Base-by-base conservation (phyloP, 2,797 vertebrate species). In the Onychomys leucogaster region DNA sequence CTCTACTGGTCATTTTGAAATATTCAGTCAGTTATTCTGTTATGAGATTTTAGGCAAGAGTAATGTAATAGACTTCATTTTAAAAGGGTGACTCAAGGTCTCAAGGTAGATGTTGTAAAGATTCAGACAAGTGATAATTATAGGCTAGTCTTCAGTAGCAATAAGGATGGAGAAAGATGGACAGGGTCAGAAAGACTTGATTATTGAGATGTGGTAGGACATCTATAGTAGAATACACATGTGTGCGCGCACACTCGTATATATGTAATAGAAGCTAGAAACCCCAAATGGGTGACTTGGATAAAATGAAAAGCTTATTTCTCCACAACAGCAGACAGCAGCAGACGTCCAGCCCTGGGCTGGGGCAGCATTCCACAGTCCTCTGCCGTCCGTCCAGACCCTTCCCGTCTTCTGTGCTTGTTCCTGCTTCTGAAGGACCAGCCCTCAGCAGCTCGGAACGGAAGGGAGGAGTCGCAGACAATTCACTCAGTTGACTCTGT, bases 211-310 rank as follows among this genome's bases (percentile, higher is more conserved):
- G 34, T 73, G 34, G 8, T 89, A 43, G 59, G 61, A 65, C 83
- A 21, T 81, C 59, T 71, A 84, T 91, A 86, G 46, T 82, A 43
- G 52, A 92, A 55, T 13, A 16, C 52, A 55, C 49, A n/a, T n/a
- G n/a, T n/a, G n/a, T 46, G 46, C 46, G 46, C 46, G 8, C 46
- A 46, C 46, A 46, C 46, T 5, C 5, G 5, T 8, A 61, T 25
- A 23, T 25, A 27, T 27, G 14, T 71, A 76, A 91, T 13, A 83
- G 59, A 90, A 52, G 49, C 49, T 52, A 13, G 49, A 52, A 94
- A 97, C 37, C 37, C 37, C 59, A 91, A 90, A 84, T 76, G 78
- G n/a, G 14, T 57, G 41, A 65, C 87, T 71, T 95, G 71, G 88
- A 19, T 92, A 59, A 89, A 43, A 91, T 59, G 49, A 6, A 21